Conservation (phyloP, 2,888 invertebrate species). For the Drymonia ruficornis region DNA sequence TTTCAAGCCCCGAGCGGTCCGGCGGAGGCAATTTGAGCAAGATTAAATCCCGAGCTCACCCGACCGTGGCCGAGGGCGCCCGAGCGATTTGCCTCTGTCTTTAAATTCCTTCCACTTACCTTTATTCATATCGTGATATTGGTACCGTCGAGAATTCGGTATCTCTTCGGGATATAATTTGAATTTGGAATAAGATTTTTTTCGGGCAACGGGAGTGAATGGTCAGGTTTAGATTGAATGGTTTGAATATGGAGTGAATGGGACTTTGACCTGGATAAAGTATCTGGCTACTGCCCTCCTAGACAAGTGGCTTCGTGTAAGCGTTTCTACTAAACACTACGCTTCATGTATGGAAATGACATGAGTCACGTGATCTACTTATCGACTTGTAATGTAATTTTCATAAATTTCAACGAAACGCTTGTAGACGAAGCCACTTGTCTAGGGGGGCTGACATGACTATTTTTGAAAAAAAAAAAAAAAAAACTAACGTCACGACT, state of each 20-base stretch:
- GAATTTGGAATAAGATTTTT: constrained; percentile 44
- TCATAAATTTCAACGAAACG: too few relatives aligned
- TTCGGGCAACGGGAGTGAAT: constrained; percentile 31
- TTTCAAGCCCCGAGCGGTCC: constrained; percentile 45
- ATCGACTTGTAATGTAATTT: too few relatives aligned
- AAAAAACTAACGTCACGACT: too few relatives aligned
- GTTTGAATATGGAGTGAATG: constrained; percentile 24
- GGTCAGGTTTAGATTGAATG: constrained; percentile 15
- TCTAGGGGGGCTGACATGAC: too few relatives aligned
- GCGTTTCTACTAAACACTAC: too few relatives aligned
- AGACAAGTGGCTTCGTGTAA: too few relatives aligned
- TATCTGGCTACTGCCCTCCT: too few relatives aligned
- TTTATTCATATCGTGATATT: constrained; percentile 52
- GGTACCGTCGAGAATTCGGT: constrained; percentile 40
- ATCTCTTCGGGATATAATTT: constrained; percentile 44
- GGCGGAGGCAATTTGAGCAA: constrained; percentile 56
- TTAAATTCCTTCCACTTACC: constrained; percentile 41
- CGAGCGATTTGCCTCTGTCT: constrained; percentile 42
- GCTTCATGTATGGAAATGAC: too few relatives aligned
- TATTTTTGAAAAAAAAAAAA: too few relatives aligned
- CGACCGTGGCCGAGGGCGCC: constrained; percentile 45
- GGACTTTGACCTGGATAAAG: not conserved
- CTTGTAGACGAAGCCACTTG: too few relatives aligned
- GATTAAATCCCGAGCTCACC: constrained; percentile 57
- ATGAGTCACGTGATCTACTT: too few relatives aligned